A percentile compares a stretch with the other conserved stretches of the same genome.
These are phyloP conservation scores for Acrobasis suavella DNA, from an alignment of 2,888 invertebrate genomes.

Conservation along the genomic window DNA sequence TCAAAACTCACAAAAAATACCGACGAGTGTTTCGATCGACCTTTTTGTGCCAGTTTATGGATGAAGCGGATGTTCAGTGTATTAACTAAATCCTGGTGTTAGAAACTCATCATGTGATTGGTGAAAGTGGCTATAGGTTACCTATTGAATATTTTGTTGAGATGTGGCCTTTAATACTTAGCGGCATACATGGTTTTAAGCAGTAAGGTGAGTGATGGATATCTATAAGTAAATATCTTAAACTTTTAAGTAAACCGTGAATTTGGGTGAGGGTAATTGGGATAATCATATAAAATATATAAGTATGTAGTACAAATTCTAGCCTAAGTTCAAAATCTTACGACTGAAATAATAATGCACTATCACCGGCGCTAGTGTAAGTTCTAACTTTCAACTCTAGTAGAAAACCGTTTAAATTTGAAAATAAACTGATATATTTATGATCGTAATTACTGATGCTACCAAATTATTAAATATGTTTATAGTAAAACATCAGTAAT, in stretches of 20 bases:
- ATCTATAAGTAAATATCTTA: no score
- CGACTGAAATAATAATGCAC: neutral
- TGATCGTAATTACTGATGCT: no score
- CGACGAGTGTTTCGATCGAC: neutral
- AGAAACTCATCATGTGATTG: conserved; percentile 47
- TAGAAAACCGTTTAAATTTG: no score
- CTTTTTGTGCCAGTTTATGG: conserved; percentile 5
- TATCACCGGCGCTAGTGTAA: neutral
- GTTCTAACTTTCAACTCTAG: conserved; percentile 11
- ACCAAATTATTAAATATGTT: no score
- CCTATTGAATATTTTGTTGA: conserved; percentile 59
- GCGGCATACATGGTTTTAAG: conserved; percentile 69
- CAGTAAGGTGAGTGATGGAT: conserved; percentile 55
- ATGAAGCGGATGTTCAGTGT: conserved; percentile 21
- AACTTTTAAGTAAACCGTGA: no score
- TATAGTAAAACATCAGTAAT: no score
- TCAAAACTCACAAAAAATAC: conserved; percentile 25
- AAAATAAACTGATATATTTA: no score
- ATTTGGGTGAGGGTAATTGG: no score
- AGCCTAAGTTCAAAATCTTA: no score
- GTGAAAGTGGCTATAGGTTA: conserved; percentile 63
- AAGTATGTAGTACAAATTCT: no score
- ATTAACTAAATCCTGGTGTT: conserved; percentile 12
- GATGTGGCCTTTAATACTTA: conserved; percentile 72
- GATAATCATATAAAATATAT: no score